Conservation (phyloP, 2,888 invertebrate species). For the Andrena bicolor region DNA sequence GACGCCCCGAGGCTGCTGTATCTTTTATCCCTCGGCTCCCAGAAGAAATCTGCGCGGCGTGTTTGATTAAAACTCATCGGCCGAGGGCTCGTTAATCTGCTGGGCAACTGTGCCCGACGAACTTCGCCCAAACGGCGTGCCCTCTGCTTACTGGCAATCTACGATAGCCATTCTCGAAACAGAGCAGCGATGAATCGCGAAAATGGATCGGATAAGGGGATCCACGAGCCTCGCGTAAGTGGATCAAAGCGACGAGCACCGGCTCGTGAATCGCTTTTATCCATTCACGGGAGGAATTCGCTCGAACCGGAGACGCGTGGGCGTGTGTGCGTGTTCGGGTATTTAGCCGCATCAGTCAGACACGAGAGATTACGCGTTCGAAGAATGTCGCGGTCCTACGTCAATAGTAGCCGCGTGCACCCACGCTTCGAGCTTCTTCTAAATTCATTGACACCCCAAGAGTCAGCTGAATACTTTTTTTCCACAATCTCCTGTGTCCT, state of each 20-base stretch:
- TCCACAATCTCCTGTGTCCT: background rate
- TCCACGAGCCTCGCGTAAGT: conserved; percentile 31
- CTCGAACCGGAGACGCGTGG: conserved; percentile 32
- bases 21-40: conserved; percentile 33
- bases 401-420: conserved; percentile 9
- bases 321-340: conserved; percentile 19
- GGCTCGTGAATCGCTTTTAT: conserved; percentile 59
- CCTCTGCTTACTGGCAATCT: background rate
- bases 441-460: background rate
- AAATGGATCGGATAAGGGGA: conserved; percentile 20
- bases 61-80: conserved; percentile 52
- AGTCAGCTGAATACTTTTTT: background rate
- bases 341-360: background rate
- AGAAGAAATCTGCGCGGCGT: conserved; percentile 42
- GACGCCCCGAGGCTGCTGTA: background rate
- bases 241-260: conserved; percentile 55
- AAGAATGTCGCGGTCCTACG: background rate
- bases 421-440: background rate
- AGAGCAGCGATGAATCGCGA: background rate
- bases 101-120: background rate
- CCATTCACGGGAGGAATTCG: conserved; percentile 45
- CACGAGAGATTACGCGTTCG: conserved; percentile 23
- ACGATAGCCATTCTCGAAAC: background rate
- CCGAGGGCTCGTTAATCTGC: conserved; percentile 27
- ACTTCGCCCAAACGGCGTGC: background rate